These are phyloP conservation scores for Himalopsyche kuldschensis DNA, from an alignment of 2,888 invertebrate genomes.

Conservation along the genomic window DNA sequence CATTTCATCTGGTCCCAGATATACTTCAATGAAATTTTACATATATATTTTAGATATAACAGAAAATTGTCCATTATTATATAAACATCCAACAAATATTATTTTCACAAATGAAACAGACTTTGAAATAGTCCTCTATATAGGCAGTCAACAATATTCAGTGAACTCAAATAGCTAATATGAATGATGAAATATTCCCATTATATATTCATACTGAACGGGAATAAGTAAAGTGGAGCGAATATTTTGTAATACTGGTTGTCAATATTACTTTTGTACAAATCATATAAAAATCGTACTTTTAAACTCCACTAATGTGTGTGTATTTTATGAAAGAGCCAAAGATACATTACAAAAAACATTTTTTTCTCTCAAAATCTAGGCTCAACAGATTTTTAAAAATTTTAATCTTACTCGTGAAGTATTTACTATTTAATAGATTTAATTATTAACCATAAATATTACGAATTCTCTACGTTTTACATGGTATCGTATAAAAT, in stretches of 20 bases:
- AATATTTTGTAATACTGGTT: no score
- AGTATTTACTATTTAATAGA: constrained; percentile 7
- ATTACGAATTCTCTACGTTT: constrained; percentile 12
- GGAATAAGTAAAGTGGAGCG: no score
- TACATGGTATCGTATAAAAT: constrained; percentile 22
- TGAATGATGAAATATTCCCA: no score
- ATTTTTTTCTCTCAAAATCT: background rate
- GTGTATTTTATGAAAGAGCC: background rate
- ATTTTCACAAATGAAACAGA: background rate
- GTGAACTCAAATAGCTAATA: no score
- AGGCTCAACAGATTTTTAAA: background rate
- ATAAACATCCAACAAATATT: background rate
- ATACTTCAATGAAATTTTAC: background rate
- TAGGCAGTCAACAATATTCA: background rate
- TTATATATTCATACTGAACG: no score
- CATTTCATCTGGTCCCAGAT: constrained; percentile 20
- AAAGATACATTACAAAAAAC: background rate
- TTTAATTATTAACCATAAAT: constrained; percentile 5
- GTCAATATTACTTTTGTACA: no score
- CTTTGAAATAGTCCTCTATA: background rate
- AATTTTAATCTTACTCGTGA: background rate
- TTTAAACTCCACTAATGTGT: background rate
- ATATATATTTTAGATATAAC: background rate
- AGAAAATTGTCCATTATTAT: background rate
- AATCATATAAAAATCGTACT: background rate